Evolutionary conservation across 2,113 vertebrate species (phyloP), one percentile per base, ranked within the genome.

Genomic region (Caracal caracal): DNA sequence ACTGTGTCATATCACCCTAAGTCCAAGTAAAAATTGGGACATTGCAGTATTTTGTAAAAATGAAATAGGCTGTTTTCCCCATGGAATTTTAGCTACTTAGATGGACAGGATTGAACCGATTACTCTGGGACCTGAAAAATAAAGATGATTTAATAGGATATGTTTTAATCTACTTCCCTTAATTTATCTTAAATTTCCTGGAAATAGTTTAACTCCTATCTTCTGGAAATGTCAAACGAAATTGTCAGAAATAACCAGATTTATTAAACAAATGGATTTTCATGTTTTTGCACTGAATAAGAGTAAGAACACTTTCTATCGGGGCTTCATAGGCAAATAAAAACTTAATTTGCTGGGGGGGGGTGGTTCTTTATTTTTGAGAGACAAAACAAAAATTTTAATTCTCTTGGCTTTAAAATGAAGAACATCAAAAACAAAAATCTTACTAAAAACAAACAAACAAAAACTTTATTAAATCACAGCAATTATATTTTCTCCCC

Each of bases 161-260:
- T 82, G 6, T 93, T 95, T 96, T 35, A 83, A 63, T 80, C 56
- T 43, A 94, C 73, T 82, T 95, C 65, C 37, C 11, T 89, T 92
- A 66, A 89, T 92, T 94, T 88, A 82, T 78, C 89, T 91, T 94
- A 89, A 63, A 40, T 87, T 86, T 92, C 51, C 75, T 82, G 4
- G 61, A 86, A 89, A 79, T 59, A 84, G n/a, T 53, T 94, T 93
- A 92, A 81, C 30, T 86, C 56, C 43, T 95, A 61, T 92, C 88
- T 95, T 95, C 73, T 94, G 20, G 47, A 89, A 83, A 79, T 83
- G 68, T 86, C 91, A 92, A 83, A n/a, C 87, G 10, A 87, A 93
- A 84, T 94, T 78, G 85, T 10, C 37, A 71, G 90, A 94, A 63
- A 79, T 68, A 82, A 90, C n/a, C 20, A 89, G 37, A 86, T 20